These are phyloP conservation scores for Hippoglossus hippoglossus DNA, from an alignment of 2,797 vertebrate genomes.

Conservation along the genomic window DNA sequence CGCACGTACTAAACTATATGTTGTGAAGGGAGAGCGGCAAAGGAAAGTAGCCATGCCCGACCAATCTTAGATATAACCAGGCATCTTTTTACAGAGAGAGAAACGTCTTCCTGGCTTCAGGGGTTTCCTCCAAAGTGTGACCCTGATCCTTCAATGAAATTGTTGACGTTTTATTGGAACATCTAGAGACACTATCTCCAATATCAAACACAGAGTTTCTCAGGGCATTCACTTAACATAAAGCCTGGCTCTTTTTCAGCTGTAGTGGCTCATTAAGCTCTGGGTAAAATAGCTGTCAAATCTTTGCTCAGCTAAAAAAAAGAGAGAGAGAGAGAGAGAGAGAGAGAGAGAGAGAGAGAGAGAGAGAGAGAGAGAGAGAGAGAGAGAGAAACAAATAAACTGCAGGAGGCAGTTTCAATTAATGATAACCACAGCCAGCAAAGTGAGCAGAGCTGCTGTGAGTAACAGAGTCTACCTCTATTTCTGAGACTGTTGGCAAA, in stretches of 20 bases:
- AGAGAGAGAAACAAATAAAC: conserved; percentile 39
- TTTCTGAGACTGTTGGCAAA: conserved; percentile 10
- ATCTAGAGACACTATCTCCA: neutral
- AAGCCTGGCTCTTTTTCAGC: conserved; percentile 10
- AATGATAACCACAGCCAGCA: conserved; percentile 26
- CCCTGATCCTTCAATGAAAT: neutral
- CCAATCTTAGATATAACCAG: neutral
- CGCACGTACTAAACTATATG: conserved; percentile 3
- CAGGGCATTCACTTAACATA: conserved; percentile 6
- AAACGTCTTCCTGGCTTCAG: neutral
- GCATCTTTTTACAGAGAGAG: neutral
- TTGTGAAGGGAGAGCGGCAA: conserved; percentile 16
- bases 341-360: too few species aligned
- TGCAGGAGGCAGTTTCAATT: conserved; percentile 52
- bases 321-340: too few species aligned
- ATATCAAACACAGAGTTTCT: neutral
- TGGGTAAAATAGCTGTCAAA: conserved; percentile 20
- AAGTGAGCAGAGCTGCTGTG: conserved; percentile 26
- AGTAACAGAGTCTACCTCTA: conserved; percentile 3
- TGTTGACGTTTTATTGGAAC: too few species aligned
- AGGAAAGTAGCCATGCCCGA: neutral
- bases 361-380: too few species aligned
- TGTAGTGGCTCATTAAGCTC: conserved; percentile 3
- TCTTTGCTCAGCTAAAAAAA: conserved; percentile 3
- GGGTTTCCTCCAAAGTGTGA: neutral